Percentiles rank a stretch among this genome's conserved stretches.
phyloP scores from a whole-genome alignment of 2,797 vertebrate species.

The Salarias fasciatus region DNA sequence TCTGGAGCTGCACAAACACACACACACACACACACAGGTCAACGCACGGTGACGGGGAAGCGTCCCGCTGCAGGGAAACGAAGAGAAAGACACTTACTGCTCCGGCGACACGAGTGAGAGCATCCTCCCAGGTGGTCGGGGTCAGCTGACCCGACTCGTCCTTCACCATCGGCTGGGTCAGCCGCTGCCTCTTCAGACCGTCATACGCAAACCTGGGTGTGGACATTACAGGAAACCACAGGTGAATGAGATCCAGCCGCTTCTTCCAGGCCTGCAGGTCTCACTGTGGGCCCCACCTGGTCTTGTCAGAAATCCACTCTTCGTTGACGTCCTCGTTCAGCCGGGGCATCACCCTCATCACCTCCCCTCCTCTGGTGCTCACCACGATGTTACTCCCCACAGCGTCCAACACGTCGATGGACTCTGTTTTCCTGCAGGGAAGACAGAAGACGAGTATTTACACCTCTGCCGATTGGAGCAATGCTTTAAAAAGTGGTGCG shows the following conservation, averaged over 20 bases:
- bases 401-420: constrained; percentile 91
- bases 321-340: constrained; percentile 91
- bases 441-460: background rate
- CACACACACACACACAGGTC: constrained; percentile 25
- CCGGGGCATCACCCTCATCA: constrained; percentile 91
- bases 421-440: constrained; percentile 88
- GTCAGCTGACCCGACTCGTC: constrained; percentile 85
- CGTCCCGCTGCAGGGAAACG: background rate
- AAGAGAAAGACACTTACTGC: constrained; percentile 78
- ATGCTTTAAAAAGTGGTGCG: too few relatives aligned
- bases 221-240: background rate
- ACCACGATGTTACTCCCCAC: constrained; percentile 91
- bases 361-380: constrained; percentile 90
- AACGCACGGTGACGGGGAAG: background rate
- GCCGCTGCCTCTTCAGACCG: constrained; percentile 90
- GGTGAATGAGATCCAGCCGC: too few relatives aligned
- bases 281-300: constrained; percentile 75
- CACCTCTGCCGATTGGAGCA: too few relatives aligned
- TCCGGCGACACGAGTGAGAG: constrained; percentile 85
- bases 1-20: constrained; percentile 71
- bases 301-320: constrained; percentile 95
- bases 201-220: constrained; percentile 87
- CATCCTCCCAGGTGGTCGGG: constrained; percentile 88
- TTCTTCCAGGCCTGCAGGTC: too few relatives aligned
- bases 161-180: constrained; percentile 89